phyloP scores from a whole-genome alignment of 1,140 invertebrate species.

The Prorops nasuta region DNA sequence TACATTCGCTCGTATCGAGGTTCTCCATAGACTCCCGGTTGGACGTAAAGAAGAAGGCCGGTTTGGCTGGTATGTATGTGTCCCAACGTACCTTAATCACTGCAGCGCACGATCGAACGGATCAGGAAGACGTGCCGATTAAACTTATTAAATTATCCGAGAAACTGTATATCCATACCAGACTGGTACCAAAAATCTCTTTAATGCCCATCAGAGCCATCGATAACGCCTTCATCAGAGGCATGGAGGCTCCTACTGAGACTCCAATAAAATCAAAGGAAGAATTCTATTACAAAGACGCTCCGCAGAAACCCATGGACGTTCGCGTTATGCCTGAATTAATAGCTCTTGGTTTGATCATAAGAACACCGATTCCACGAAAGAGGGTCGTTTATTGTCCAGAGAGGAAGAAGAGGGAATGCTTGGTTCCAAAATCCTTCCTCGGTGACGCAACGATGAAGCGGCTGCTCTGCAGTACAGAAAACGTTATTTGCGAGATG shows the following conservation, averaged over 20 bases:
- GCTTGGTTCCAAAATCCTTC: conserved; percentile 15
- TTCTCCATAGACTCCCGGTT: conserved; percentile 50
- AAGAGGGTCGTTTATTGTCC: conserved; percentile 20
- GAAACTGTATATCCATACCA: conserved; percentile 36
- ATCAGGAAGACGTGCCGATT: conserved; percentile 13
- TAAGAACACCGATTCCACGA: conserved; percentile 37
- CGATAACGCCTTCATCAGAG: conserved; percentile 38
- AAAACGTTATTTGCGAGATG: conserved; percentile 42
- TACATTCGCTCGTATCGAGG: conserved; percentile 46
- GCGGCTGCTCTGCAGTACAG: conserved; percentile 33
- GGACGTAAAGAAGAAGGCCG: conserved; percentile 30
- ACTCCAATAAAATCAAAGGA: conserved; percentile 6
- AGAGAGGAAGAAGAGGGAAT: conserved; percentile 20
- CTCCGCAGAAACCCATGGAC: conserved; percentile 22
- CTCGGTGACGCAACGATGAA: conserved; percentile 19
- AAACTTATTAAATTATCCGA: conserved; percentile 42
- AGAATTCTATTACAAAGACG: conserved; percentile 1
- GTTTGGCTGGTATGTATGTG: conserved; percentile 8
- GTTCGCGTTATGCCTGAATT: conserved; percentile 26
- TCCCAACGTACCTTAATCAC: neutral
- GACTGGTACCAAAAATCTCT: conserved; percentile 26
- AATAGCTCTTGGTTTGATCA: conserved; percentile 44
- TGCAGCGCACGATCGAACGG: neutral
- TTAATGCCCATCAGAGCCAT: conserved; percentile 43
- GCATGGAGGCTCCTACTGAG: neutral